phyloP scores from a whole-genome alignment of 2,113 vertebrate species.

The Pygathrix nemaeus region DNA sequence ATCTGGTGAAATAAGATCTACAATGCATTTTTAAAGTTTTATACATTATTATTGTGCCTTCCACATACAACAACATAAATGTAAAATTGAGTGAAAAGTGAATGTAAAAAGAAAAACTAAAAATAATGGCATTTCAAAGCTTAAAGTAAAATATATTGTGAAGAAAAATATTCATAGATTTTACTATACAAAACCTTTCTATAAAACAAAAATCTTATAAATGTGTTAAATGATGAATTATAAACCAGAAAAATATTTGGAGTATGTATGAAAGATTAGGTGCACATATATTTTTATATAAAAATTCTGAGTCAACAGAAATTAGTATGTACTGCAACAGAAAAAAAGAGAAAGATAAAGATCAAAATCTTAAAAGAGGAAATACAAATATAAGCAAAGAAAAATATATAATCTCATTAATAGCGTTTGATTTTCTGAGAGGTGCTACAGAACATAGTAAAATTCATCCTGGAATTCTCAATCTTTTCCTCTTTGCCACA shows the following conservation, averaged over 20 bases:
- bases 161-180: neutral
- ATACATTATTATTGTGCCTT: neutral
- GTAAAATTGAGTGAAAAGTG: neutral
- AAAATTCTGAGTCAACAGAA: neutral
- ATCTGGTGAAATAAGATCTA: neutral
- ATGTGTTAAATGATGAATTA: neutral
- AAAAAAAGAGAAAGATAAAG: accelerated
- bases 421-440: neutral
- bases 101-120: neutral
- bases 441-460: neutral
- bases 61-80: neutral
- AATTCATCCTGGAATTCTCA: neutral
- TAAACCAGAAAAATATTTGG: neutral
- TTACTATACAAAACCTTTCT: neutral
- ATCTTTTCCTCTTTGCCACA: neutral
- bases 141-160: neutral
- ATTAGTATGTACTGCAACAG: neutral
- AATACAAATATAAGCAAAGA: neutral
- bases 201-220: neutral
- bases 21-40: neutral
- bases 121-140: neutral
- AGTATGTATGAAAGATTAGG: neutral
- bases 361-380: neutral
- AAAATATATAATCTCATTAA: neutral
- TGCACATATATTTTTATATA: neutral